phyloP scores from a whole-genome alignment of 2,797 vertebrate genomes.

The Gymnocypris eckloni region DNA sequence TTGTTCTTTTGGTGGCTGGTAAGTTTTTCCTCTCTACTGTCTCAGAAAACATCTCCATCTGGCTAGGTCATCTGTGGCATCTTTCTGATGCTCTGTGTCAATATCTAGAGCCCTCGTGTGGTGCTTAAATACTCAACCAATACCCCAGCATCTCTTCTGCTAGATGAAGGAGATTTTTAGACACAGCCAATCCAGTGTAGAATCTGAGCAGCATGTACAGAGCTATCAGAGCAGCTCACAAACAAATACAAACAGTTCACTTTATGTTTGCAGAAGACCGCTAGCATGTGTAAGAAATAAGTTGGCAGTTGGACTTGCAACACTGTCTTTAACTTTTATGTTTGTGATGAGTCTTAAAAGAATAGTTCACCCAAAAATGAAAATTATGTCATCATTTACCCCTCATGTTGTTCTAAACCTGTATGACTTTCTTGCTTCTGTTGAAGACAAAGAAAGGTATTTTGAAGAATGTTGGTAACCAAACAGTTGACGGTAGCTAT shows the following conservation, averaged over 20 bases:
- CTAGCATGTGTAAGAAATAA: not conserved
- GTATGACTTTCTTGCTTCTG: not conserved
- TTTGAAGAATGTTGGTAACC: not conserved
- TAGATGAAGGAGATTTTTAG: slow-evolving; percentile 12
- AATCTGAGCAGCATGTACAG: not conserved
- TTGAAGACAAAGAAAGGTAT: not conserved
- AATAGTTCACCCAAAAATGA: not conserved
- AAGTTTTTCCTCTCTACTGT: slow-evolving; percentile 5
- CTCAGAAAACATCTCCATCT: slow-evolving; percentile 45
- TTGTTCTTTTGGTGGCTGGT: not conserved
- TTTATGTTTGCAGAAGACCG: slow-evolving; percentile 1
- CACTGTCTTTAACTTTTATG: not conserved
- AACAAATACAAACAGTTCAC: not conserved
- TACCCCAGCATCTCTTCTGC: slow-evolving; percentile 1
- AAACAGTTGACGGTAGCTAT: no score
- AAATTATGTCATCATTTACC: not conserved
- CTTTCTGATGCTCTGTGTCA: slow-evolving; percentile 33
- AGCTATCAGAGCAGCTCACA: not conserved
- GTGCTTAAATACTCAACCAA: slow-evolving; percentile 16
- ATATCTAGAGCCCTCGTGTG: slow-evolving; percentile 33
- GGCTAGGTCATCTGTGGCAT: slow-evolving; percentile 34
- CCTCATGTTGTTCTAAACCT: not conserved
- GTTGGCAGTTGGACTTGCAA: not conserved
- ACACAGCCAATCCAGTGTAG: not conserved
- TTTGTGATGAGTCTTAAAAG: not conserved